phyloP scores from a whole-genome alignment of 1,140 invertebrate species.

The Portunus trituberculatus region DNA sequence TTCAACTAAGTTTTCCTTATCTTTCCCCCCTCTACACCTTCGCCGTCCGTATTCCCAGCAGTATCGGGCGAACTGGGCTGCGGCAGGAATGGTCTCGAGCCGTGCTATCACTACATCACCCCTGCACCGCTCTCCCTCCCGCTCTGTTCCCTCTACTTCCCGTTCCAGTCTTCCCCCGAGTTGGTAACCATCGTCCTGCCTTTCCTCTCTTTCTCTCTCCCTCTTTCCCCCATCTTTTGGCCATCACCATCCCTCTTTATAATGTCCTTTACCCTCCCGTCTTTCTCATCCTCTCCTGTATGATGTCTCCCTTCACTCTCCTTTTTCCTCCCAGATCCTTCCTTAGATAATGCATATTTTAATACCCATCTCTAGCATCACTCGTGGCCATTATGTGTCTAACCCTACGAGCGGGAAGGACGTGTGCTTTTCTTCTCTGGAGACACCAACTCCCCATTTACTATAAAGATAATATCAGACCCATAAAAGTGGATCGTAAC shows the following conservation, averaged over 20 bases:
- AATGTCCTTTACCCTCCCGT: background rate
- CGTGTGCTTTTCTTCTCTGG: background rate
- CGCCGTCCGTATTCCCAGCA: background rate
- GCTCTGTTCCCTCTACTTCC: background rate
- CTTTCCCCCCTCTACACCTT: background rate
- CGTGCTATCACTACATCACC: background rate
- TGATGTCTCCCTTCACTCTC: background rate
- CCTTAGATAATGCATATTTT: slow-evolving; percentile 14
- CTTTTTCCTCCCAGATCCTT: slow-evolving; percentile 1
- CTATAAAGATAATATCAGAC: background rate
- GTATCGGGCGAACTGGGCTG: background rate
- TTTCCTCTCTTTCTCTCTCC: background rate
- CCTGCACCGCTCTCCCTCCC: background rate
- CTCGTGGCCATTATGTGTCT: background rate
- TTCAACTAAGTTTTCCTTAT: background rate
- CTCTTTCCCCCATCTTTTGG: background rate
- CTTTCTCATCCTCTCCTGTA: background rate
- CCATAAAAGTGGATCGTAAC: background rate
- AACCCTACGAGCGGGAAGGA: background rate
- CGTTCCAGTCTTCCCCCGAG: background rate
- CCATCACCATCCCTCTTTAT: background rate
- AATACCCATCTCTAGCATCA: background rate
- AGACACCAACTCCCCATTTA: background rate
- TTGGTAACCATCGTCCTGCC: background rate
- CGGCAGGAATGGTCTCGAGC: background rate